These are phyloP conservation scores for Drosophila atroscutellata DNA, from an alignment of 2,888 invertebrate species.

Conservation along the genomic window DNA sequence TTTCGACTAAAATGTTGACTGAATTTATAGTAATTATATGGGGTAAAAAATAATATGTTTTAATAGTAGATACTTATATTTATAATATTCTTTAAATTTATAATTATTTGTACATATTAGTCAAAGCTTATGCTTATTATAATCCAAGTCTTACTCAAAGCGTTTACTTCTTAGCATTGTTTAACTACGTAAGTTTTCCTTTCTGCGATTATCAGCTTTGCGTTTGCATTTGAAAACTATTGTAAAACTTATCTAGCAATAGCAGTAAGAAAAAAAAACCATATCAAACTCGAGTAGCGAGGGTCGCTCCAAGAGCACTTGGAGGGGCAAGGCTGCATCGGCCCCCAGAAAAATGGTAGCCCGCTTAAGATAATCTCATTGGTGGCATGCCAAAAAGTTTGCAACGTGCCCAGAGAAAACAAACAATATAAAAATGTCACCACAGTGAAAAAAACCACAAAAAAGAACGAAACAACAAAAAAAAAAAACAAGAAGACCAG, in stretches of 20 bases:
- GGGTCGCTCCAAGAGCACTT: background rate
- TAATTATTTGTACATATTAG: too few species aligned
- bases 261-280: conserved; percentile 18
- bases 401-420: conserved; percentile 28
- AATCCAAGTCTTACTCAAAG: background rate
- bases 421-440: conserved; percentile 75
- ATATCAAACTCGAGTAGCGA: conserved; percentile 22
- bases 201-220: conserved; percentile 20
- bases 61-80: background rate
- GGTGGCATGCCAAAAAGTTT: conserved; percentile 77
- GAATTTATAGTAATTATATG: too few species aligned
- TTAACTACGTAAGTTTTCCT: background rate
- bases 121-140: background rate
- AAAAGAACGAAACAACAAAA: conserved; percentile 21
- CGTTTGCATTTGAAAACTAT: conserved; percentile 58
- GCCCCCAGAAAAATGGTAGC: conserved; percentile 58
- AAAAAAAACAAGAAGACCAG: conserved; percentile 16
- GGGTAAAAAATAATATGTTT: too few species aligned
- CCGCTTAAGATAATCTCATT: conserved; percentile 81
- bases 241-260: conserved; percentile 50
- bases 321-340: background rate
- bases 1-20: too few species aligned
- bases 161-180: background rate
- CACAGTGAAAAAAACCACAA: conserved; percentile 50
- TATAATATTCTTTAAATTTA: background rate